Percentiles rank a stretch among this genome's conserved stretches.
These are phyloP conservation scores for Neogobius melanostomus DNA, from an alignment of 2,113 vertebrate genomes.

Conservation along the genomic window DNA sequence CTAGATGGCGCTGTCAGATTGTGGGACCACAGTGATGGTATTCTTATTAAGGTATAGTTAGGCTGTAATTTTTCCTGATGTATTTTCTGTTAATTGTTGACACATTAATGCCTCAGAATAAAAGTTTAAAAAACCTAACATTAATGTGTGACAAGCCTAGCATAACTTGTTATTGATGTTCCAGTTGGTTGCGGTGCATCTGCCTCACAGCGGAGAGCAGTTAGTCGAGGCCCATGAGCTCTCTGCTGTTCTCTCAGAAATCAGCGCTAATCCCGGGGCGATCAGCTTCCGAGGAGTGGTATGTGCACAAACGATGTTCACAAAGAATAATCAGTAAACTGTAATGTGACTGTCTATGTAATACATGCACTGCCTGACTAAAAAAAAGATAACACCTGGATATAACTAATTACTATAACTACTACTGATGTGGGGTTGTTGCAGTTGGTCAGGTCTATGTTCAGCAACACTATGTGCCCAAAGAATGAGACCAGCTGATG, in stretches of 20 bases:
- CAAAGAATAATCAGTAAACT: too few relatives aligned
- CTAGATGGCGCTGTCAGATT: slow-evolving; percentile 90
- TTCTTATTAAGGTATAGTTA: slow-evolving; percentile 88
- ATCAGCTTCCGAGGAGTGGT: slow-evolving; percentile 85
- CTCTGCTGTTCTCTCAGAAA: slow-evolving; percentile 75
- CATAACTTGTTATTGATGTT: slow-evolving; percentile 44
- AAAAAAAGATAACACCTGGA: too few relatives aligned
- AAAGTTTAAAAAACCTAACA: slow-evolving; percentile 19
- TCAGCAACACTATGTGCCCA: too few relatives aligned
- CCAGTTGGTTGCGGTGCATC: slow-evolving; percentile 83
- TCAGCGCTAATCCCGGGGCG: slow-evolving; percentile 75
- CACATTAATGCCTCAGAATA: slow-evolving; percentile 21
- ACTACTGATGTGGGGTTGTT: too few relatives aligned
- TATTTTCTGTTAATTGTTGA: not conserved
- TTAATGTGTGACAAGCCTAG: slow-evolving; percentile 61
- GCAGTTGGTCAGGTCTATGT: too few relatives aligned
- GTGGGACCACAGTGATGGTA: slow-evolving; percentile 94
- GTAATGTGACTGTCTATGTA: too few relatives aligned
- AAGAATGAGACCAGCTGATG: too few relatives aligned
- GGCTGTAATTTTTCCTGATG: not conserved
- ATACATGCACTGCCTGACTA: too few relatives aligned
- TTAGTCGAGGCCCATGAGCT: slow-evolving; percentile 78
- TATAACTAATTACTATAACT: too few relatives aligned
- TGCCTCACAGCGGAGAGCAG: slow-evolving; percentile 81
- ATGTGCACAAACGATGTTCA: slow-evolving; percentile 6